Evolutionary conservation across 2,888 invertebrate species (phyloP), one percentile per base, ranked within the genome.

Genomic region (Ennomos erosarius): DNA sequence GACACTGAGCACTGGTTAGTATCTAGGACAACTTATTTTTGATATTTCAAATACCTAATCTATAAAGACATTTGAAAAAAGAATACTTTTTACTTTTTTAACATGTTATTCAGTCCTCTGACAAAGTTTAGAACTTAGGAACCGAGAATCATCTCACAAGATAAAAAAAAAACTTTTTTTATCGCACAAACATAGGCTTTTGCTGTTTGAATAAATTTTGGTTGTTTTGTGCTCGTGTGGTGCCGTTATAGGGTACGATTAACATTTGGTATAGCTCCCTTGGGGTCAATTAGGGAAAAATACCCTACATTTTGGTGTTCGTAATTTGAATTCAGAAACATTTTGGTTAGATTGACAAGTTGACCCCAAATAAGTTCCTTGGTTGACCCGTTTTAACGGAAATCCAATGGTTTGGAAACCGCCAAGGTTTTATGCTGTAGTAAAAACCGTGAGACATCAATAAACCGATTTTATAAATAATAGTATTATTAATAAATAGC

Each of bases 141-240:
- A 48, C 55, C 55, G 44, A 54, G 45, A 47, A n/a, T n/a, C 63
- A 64, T 59, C 63, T 67, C 63, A 42, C 63, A 64, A 36, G 39
- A 57, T 16, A 16, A 49, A 61, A 56, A n/a, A 67, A 55, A 58
- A 52, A 58, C 51, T 63, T 62, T 44, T 53, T 55, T 63, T 59
- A 46, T 43, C 42, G 35, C n/a, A 13, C 34, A 46, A 50, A 54
- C 54, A 54, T 51, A 55, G 51, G 40, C 12, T 59, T 48, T 40
- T 46, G 54, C n/a, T 51, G 51, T 36, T 36, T 40, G 55, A 59
- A 59, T 59, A 59, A 40, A 59, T 59, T 59, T 51, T 35, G 51
- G 35, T 46, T 40, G 44, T 46, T 44, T 16, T 40, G 40, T 36
- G 40, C 37, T 55, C 48, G 33, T 54, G 43, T 35, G 58, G 54